Percentiles rank a stretch among this genome's conserved stretches.
phyloP scores from a whole-genome alignment of 2,888 invertebrate genomes.

The Oeneis ivallda region DNA sequence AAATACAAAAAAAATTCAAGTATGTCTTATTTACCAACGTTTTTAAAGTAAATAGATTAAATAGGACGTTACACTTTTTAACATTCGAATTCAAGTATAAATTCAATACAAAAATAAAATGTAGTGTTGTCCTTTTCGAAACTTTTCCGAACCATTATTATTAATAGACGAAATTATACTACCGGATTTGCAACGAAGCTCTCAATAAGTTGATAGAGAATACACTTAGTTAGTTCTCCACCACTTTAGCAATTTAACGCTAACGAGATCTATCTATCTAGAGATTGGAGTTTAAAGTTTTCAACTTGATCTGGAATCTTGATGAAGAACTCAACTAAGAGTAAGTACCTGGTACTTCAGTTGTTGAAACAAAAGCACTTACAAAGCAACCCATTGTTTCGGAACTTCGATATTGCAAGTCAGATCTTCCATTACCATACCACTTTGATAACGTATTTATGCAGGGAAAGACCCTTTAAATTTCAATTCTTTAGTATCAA shows the following conservation, averaged over 20 bases:
- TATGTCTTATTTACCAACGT: no score
- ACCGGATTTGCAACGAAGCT: not conserved
- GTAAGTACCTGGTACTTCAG: slow-evolving; percentile 8
- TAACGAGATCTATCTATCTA: not conserved
- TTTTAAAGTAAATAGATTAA: no score
- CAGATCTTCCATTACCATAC: slow-evolving; percentile 25
- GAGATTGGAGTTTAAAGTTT: slow-evolving; percentile 1
- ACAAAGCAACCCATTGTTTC: slow-evolving; percentile 27
- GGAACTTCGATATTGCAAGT: slow-evolving; percentile 29
- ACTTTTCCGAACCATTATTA: no score
- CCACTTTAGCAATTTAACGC: not conserved
- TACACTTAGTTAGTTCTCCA: not conserved
- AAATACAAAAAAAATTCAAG: no score
- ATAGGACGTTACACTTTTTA: no score
- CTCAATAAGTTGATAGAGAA: not conserved
- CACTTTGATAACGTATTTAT: slow-evolving; percentile 13
- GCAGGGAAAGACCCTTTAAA: not conserved
- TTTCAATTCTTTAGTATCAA: not conserved
- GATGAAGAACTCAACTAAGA: not conserved
- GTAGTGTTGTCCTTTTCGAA: no score
- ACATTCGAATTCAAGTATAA: no score
- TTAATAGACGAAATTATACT: no score
- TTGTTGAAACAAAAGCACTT: slow-evolving; percentile 30
- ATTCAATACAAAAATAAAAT: no score
- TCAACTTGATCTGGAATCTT: not conserved